Evolutionary conservation across 2,113 vertebrate species (phyloP).

Genomic region (Jacana jacana): DNA sequence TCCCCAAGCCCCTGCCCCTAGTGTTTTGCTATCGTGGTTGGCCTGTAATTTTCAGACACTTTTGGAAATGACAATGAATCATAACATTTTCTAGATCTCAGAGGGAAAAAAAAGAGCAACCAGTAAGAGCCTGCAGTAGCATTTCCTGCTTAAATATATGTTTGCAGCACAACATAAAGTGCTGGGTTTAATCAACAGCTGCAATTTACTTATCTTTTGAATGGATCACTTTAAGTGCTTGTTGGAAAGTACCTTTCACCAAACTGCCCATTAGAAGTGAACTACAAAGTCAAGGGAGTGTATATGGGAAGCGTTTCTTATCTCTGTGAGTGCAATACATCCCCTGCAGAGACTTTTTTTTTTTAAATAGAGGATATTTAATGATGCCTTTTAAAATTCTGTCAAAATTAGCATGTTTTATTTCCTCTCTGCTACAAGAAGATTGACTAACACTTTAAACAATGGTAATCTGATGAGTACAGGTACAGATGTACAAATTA

Average conservation of each 20-base stretch:
- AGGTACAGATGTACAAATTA: neutral
- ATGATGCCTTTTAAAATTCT: neutral
- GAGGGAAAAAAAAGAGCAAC: neutral
- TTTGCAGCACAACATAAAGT: slow-evolving; percentile 59
- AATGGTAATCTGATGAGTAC: neutral
- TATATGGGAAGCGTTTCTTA: slow-evolving; percentile 39
- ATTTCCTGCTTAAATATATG: slow-evolving; percentile 70
- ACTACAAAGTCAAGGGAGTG: slow-evolving; percentile 57
- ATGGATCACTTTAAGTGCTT: slow-evolving; percentile 70
- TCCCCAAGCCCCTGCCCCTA: slow-evolving; percentile 23
- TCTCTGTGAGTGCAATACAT: slow-evolving; percentile 29
- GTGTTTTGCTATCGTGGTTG: neutral
- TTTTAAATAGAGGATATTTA: neutral
- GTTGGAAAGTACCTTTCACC: slow-evolving; percentile 70
- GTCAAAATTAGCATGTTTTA: neutral
- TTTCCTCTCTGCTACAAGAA: neutral
- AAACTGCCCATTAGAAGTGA: slow-evolving; percentile 67
- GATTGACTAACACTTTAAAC: neutral
- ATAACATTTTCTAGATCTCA: slow-evolving; percentile 54
- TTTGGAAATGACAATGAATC: slow-evolving; percentile 65
- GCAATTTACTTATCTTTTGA: slow-evolving; percentile 74
- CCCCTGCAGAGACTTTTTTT: neutral
- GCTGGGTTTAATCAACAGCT: slow-evolving; percentile 61
- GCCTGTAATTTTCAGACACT: slow-evolving; percentile 62
- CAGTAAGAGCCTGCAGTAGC: slow-evolving; percentile 38